Conservation (phyloP, 2,113 vertebrate genomes). For the Phyllopteryx taeniolatus region DNA sequence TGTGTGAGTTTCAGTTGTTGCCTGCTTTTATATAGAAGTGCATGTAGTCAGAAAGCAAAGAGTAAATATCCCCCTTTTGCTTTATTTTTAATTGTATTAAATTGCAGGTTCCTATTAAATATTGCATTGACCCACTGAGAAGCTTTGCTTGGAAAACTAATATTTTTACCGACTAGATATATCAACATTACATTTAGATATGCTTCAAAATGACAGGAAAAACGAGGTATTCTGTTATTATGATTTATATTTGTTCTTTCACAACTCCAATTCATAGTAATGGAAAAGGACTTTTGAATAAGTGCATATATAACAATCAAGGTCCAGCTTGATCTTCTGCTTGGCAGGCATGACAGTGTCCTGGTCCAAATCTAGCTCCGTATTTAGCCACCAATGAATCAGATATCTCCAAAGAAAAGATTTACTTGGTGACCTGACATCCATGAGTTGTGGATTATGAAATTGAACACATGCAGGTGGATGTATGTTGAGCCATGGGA, state of each 20-base stretch:
- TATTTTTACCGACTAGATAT: conserved; percentile 26
- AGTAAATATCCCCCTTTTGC: not conserved
- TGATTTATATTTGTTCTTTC: conserved; percentile 31
- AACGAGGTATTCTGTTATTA: conserved; percentile 55
- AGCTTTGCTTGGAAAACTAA: not conserved
- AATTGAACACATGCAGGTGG: conserved; percentile 15
- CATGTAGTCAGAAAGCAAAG: not conserved
- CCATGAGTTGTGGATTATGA: conserved; percentile 24
- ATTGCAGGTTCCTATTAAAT: conserved; percentile 6
- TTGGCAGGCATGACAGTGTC: conserved; percentile 14
- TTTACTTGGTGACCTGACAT: conserved; percentile 6
- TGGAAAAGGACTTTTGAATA: conserved; percentile 39
- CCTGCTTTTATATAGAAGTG: not conserved
- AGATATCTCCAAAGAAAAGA: not conserved
- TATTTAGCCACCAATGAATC: conserved; percentile 12
- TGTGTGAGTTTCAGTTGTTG: not conserved
- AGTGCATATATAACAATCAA: conserved; percentile 58
- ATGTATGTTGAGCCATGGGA: conserved; percentile 21
- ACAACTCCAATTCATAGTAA: conserved; percentile 39
- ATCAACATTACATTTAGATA: conserved; percentile 22
- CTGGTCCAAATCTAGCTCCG: conserved; percentile 15
- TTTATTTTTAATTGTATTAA: not conserved
- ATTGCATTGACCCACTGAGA: conserved; percentile 2
- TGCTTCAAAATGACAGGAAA: conserved; percentile 28
- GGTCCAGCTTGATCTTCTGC: conserved; percentile 77